phyloP scores from a whole-genome alignment of 2,888 invertebrate species.

The Silvanus unidentatus region DNA sequence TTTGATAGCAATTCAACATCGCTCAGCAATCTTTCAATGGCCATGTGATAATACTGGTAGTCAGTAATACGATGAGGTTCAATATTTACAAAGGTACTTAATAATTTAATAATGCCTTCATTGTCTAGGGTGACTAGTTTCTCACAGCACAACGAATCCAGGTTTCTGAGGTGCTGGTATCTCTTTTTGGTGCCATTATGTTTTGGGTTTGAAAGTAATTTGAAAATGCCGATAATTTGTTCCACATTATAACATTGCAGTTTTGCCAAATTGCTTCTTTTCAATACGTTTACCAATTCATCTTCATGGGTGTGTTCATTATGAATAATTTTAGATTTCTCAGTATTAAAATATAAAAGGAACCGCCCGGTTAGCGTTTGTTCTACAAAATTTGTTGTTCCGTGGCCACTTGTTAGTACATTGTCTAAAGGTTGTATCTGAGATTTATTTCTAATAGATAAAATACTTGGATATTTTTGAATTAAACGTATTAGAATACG shows the following conservation, averaged over 20 bases:
- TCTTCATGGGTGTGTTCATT: not conserved
- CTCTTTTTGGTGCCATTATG: slow-evolving; percentile 16
- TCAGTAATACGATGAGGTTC: slow-evolving; percentile 35
- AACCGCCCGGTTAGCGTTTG: slow-evolving; percentile 30
- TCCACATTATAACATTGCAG: slow-evolving; percentile 14
- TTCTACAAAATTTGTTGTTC: slow-evolving; percentile 5
- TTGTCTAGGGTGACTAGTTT: slow-evolving; percentile 27
- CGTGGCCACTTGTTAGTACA: not conserved
- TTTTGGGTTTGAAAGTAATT: slow-evolving; percentile 15
- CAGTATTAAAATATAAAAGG: slow-evolving; percentile 24
- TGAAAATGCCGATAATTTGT: slow-evolving; percentile 17
- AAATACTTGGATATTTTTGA: not conserved
- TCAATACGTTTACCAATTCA: slow-evolving; percentile 6
- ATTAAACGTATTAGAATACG: too few species aligned
- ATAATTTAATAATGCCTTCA: slow-evolving; percentile 29
- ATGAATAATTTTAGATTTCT: slow-evolving; percentile 7
- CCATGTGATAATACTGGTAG: slow-evolving; percentile 34
- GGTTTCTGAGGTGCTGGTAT: slow-evolving; percentile 26
- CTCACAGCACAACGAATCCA: slow-evolving; percentile 38
- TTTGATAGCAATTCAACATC: slow-evolving; percentile 27
- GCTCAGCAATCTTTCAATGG: slow-evolving; percentile 28
- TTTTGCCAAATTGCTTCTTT: slow-evolving; percentile 9
- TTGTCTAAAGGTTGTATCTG: not conserved
- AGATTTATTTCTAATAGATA: not conserved
- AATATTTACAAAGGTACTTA: slow-evolving; percentile 34